Evolutionary conservation across 2,113 vertebrate species (phyloP), one percentile per base, ranked within the genome.

Genomic region (Microcebus murinus): DNA sequence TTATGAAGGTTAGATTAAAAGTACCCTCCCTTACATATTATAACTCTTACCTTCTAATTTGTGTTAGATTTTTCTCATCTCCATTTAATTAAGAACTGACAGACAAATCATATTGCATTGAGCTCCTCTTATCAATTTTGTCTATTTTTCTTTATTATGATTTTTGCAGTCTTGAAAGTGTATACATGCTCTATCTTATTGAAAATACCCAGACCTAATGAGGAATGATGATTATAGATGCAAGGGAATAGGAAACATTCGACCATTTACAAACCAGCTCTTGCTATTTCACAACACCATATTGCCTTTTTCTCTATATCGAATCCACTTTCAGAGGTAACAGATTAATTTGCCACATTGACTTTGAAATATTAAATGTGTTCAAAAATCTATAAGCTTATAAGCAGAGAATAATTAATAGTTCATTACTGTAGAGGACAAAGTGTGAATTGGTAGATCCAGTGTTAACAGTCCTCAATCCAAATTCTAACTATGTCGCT

Each of bases 1-100:
- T 11, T 45, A 50, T 50, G 55, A 65, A 52, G 21, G 34, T 4
- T 50, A 61, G 4, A 34, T 63, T 92, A 18, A 96, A 83, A 92
- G 25, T 3, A 39, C 8, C 3, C 15, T 63, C 29, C 23, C 57
- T 57, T 31, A 7, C 48, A 6, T 13, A 57, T 50, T 74, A 55
- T 12, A 87, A 87, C 73, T 45, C 65, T 63, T 91, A 18, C n/a
- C 9, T n/a, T 90, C 21, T 36, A 74, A 74, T 84, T 55, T 21
- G 20, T 21, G 3, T 15, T 73, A 21, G 21, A 55, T 74, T 92
- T 83, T 48, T 63, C 39, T 92, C 36, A 92, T 87, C 34, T 86
- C 79, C n/a, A 21, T 82, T 82, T 95, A 94, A 87, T 83, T 88
- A 61, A 82, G n/a, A 95, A 73, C 23, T 80, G 57, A 80, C 17